Percentiles rank a stretch among this genome's conserved stretches.
phyloP scores from a whole-genome alignment of 2,113 vertebrate genomes.

The Candoia aspera region DNA sequence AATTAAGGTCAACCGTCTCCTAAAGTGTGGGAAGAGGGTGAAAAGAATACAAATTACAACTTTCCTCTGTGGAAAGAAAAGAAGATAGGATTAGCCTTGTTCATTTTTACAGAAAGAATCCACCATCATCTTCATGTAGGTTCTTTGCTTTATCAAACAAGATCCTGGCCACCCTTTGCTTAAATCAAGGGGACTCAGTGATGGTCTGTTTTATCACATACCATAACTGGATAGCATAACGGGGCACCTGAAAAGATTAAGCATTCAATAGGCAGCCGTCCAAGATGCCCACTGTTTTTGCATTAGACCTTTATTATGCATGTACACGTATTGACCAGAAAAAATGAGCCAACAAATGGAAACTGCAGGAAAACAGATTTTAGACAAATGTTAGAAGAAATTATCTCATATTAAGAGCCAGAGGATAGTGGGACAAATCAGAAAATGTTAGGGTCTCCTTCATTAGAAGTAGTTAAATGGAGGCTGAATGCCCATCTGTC shows the following conservation, averaged over 20 bases:
- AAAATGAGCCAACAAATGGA: not conserved
- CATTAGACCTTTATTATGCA: not conserved
- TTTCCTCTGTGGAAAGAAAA: not conserved
- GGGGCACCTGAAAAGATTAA: not conserved
- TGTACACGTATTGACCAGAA: not conserved
- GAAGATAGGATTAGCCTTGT: not conserved
- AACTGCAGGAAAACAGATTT: not conserved
- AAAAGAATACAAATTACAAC: slow-evolving; percentile 30
- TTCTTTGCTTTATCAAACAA: not conserved
- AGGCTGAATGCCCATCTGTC: not conserved
- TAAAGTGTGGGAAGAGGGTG: not conserved
- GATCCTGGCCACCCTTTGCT: not conserved
- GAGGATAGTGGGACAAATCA: not conserved
- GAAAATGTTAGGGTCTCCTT: not conserved
- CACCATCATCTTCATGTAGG: not conserved
- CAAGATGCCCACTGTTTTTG: not conserved
- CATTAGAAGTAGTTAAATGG: not conserved
- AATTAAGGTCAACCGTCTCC: not conserved
- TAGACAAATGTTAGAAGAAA: not conserved
- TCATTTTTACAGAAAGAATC: not conserved
- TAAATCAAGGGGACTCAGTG: not conserved
- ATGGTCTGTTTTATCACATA: not conserved
- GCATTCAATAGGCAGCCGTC: not conserved
- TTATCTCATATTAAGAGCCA: not conserved
- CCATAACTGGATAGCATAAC: not conserved